Evolutionary conservation across 2,888 invertebrate species (phyloP).

Genomic region (Bembecia ichneumoniformis): DNA sequence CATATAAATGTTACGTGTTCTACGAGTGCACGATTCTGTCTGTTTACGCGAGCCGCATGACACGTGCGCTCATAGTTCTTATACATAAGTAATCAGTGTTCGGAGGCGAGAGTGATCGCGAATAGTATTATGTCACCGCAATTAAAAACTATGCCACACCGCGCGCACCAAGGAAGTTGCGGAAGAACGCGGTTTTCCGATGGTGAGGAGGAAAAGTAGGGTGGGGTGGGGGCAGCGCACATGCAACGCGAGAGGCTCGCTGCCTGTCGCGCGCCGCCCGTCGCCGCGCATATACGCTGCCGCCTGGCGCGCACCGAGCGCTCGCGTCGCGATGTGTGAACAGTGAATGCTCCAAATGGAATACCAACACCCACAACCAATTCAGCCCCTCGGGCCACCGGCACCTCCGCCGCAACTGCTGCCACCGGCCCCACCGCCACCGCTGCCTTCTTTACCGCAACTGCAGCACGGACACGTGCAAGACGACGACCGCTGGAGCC

Average conservation of each 20-base stretch:
- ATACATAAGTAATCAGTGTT: conserved; percentile 42
- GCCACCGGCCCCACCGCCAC: conserved; percentile 71
- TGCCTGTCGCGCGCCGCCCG: conserved; percentile 22
- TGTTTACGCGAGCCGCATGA: conserved; percentile 44
- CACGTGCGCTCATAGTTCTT: conserved; percentile 40
- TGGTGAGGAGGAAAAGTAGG: conserved; percentile 14
- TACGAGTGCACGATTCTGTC: conserved; percentile 15
- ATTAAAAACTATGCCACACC: conserved; percentile 37
- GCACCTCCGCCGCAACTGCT: conserved; percentile 77
- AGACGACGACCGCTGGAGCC: conserved; percentile 79
- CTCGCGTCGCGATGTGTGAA: conserved; percentile 34
- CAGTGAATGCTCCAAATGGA: conserved; percentile 58
- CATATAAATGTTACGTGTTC: no score
- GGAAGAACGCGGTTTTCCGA: conserved; percentile 10
- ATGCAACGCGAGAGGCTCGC: conserved; percentile 20
- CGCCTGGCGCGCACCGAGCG: conserved; percentile 11
- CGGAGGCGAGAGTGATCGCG: conserved; percentile 46
- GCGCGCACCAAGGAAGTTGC: conserved; percentile 14
- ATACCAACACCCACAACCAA: conserved; percentile 59
- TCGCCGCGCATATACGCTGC: conserved; percentile 21
- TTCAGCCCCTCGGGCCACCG: conserved; percentile 74
- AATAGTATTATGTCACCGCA: conserved; percentile 45
- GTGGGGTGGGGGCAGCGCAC: conserved; percentile 16
- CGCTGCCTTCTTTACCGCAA: conserved; percentile 76
- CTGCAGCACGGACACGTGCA: conserved; percentile 71